phyloP scores from a whole-genome alignment of 2,888 invertebrate species.

The Leptinotarsa peninsularis region DNA sequence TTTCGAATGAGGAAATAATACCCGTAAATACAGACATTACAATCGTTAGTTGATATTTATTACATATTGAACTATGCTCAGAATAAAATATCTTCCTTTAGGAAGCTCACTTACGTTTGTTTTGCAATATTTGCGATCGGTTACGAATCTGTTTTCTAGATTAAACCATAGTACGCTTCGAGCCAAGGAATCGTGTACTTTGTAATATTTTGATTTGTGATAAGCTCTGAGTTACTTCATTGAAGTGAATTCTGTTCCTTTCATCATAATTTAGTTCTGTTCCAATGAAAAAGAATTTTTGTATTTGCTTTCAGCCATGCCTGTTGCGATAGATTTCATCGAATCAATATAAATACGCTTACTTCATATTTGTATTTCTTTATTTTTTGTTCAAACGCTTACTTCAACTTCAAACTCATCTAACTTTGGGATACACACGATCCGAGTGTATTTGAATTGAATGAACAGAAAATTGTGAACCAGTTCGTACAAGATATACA shows the following conservation, averaged over 20 bases:
- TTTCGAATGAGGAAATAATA: conserved; percentile 38
- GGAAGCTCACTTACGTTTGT: conserved; percentile 42
- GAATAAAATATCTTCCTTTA: conserved; percentile 44
- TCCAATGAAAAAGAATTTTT: conserved; percentile 46
- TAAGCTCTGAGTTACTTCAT: conserved; percentile 51
- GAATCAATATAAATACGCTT: conserved; percentile 43
- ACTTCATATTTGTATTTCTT: conserved; percentile 3
- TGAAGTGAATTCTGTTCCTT: conserved; percentile 49
- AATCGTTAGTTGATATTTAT: conserved; percentile 42
- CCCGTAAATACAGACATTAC: conserved; percentile 46
- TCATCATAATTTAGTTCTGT: conserved; percentile 52
- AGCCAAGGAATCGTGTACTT: conserved; percentile 50
- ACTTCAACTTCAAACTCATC: conserved; percentile 43
- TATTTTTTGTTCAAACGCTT: background rate
- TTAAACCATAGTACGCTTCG: conserved; percentile 50
- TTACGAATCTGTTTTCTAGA: conserved; percentile 50
- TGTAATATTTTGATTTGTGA: conserved; percentile 51
- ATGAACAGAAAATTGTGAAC: background rate
- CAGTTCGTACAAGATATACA: background rate
- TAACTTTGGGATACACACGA: conserved; percentile 39
- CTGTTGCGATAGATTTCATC: conserved; percentile 45
- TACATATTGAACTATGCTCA: conserved; percentile 33
- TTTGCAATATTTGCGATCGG: conserved; percentile 50
- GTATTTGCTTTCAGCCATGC: conserved; percentile 35
- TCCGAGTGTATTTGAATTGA: background rate